Evolutionary conservation across 2,113 vertebrate genomes (phyloP).

Genomic region (Probosciger aterrimus): DNA sequence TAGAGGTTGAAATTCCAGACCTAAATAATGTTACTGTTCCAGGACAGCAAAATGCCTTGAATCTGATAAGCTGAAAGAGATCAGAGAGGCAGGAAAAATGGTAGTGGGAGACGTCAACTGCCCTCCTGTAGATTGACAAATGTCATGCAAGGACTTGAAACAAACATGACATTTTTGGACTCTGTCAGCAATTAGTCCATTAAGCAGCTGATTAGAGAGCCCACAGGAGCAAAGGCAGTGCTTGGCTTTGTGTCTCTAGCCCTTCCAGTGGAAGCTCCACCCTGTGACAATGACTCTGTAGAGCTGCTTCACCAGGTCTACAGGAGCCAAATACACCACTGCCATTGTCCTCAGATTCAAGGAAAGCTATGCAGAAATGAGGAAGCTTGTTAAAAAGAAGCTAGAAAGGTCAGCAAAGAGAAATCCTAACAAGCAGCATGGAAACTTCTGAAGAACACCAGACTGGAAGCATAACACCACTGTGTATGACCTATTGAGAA

Average conservation of each 20-base stretch:
- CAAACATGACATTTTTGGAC: background rate
- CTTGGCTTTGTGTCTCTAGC: background rate
- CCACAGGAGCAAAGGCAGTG: background rate
- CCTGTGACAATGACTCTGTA: background rate
- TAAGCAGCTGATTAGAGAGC: background rate
- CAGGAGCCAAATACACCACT: background rate
- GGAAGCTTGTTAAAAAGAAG: constrained; percentile 17
- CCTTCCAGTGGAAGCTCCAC: background rate
- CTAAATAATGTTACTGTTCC: background rate
- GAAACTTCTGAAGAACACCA: constrained; percentile 35
- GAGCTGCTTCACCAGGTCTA: background rate
- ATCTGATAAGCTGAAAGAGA: background rate
- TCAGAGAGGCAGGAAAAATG: background rate
- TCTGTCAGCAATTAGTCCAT: background rate
- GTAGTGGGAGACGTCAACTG: background rate
- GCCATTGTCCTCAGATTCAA: background rate
- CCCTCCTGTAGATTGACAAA: background rate
- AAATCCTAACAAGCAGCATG: background rate
- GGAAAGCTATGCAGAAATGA: background rate
- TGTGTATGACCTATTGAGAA: constrained; percentile 58
- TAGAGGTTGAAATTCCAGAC: background rate
- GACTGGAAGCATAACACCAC: background rate
- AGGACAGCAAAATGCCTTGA: background rate
- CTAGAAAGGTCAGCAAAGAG: constrained; percentile 50
- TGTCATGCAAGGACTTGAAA: background rate